Evolutionary conservation across 2,113 vertebrate species (phyloP).

Genomic region (Gymnogyps californianus): DNA sequence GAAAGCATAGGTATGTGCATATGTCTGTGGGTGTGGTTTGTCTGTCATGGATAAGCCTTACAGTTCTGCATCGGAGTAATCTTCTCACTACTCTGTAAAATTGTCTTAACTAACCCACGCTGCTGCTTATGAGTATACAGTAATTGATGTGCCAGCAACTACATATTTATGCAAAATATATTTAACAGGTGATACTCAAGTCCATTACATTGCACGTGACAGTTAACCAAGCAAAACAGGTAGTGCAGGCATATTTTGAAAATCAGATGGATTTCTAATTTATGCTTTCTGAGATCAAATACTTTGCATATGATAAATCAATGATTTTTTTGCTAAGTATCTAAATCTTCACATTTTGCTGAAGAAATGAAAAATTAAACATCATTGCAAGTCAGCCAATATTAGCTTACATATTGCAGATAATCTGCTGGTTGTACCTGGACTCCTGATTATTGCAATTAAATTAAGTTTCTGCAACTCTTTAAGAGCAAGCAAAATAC

Average conservation of each 20-base stretch:
- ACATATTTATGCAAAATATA: fast-evolving
- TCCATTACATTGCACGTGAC: not conserved
- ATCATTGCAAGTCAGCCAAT: not conserved
- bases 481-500: not conserved
- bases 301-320: not conserved
- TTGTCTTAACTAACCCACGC: not conserved
- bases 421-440: not conserved
- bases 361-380: not conserved
- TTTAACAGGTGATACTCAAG: too few relatives aligned
- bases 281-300: not conserved
- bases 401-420: not conserved
- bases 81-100: not conserved
- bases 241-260: not conserved
- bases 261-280: not conserved
- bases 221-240: not conserved
- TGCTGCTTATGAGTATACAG: not conserved
- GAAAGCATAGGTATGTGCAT: fast-evolving
- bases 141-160: not conserved
- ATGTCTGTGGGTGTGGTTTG: not conserved
- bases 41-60: not conserved
- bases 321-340: not conserved
- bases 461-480: not conserved
- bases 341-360: not conserved
- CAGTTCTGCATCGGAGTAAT: not conserved
- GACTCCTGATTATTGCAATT: not conserved